Evolutionary conservation across 1,140 invertebrate species (phyloP).

Genomic region (Calephelis nemesis): DNA sequence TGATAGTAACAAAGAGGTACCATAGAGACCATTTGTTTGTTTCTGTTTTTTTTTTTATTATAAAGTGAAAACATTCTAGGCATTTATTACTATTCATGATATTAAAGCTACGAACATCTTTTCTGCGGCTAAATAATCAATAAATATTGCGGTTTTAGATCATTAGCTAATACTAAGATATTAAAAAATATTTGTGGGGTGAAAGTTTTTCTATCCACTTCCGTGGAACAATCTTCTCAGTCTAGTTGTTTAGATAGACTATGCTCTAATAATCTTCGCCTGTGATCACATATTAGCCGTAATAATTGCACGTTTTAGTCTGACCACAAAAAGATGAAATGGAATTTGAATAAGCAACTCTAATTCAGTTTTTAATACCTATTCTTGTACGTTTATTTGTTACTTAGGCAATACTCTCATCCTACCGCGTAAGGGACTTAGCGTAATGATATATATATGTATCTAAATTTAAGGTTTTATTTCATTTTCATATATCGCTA

Average conservation of each 20-base stretch:
- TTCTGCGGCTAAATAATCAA: background rate
- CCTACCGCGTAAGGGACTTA: background rate
- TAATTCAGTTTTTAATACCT: too few species aligned
- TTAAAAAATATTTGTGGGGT: conserved; percentile 31
- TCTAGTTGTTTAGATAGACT: conserved; percentile 65
- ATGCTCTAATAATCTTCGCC: conserved; percentile 66
- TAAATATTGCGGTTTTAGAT: background rate
- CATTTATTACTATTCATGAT: too few species aligned
- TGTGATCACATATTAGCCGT: conserved; percentile 64
- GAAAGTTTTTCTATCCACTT: conserved; percentile 65
- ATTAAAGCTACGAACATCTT: too few species aligned
- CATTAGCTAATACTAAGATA: background rate
- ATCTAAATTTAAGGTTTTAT: too few species aligned
- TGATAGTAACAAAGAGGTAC: too few species aligned
- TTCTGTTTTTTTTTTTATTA: too few species aligned
- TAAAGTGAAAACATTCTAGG: too few species aligned
- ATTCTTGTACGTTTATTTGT: background rate
- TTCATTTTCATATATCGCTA: too few species aligned
- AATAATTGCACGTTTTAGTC: conserved; percentile 28
- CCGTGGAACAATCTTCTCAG: conserved; percentile 58
- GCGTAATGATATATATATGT: background rate
- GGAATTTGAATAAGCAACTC: background rate
- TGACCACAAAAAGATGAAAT: conserved; percentile 27
- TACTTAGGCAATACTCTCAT: too few species aligned
- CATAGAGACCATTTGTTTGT: too few species aligned